Evolutionary conservation across 2,888 invertebrate species (phyloP).

Genomic region (Lasioglossum villosulum): DNA sequence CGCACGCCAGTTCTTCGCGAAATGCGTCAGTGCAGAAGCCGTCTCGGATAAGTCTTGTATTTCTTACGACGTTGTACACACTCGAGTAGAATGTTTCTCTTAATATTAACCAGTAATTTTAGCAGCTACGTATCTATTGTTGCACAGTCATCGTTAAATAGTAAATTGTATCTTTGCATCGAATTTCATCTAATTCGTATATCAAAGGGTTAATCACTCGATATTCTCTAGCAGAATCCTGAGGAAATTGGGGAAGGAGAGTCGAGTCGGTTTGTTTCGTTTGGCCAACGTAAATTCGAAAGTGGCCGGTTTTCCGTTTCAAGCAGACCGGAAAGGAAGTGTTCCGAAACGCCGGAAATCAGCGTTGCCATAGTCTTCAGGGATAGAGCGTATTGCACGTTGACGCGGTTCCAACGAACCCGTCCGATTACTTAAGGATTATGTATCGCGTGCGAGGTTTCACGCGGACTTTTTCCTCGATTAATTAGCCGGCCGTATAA

Average conservation of each 20-base stretch:
- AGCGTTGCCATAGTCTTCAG: neutral
- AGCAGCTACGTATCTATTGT: too few species aligned
- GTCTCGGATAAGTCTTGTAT: neutral
- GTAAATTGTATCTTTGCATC: too few species aligned
- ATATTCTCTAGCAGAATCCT: too few species aligned
- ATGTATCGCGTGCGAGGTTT: constrained; percentile 23
- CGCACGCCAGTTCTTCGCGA: neutral
- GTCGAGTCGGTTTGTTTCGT: neutral
- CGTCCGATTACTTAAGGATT: constrained; percentile 25
- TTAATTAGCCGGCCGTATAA: constrained; percentile 47
- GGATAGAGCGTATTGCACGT: neutral
- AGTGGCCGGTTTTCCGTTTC: neutral
- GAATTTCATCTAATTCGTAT: too few species aligned
- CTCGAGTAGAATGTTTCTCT: neutral
- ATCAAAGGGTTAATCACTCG: too few species aligned
- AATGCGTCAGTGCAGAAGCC: neutral
- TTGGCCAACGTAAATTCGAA: neutral
- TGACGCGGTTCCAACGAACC: constrained; percentile 4
- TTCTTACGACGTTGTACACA: neutral
- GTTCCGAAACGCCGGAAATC: constrained; percentile 4
- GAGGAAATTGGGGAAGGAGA: neutral
- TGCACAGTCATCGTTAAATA: too few species aligned
- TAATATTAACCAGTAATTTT: neutral
- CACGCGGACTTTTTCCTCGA: constrained; percentile 15
- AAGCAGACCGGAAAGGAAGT: constrained; percentile 12